phyloP scores from a whole-genome alignment of 2,888 invertebrate species.

The Smittia sp. region DNA sequence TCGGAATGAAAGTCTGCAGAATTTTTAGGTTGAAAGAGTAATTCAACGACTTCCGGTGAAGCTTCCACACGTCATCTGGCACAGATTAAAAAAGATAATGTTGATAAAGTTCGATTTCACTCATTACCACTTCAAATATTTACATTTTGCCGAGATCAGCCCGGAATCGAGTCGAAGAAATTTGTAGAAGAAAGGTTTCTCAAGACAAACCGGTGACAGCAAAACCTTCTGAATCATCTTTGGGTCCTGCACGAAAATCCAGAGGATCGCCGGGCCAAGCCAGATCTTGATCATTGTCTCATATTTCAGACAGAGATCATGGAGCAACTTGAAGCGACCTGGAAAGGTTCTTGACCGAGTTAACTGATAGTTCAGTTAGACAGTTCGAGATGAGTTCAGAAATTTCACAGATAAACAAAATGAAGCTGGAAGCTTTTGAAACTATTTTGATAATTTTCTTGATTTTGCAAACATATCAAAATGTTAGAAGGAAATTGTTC shows the following conservation, averaged over 20 bases:
- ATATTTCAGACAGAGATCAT: conserved; percentile 4
- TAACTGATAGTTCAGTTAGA: too few relatives aligned
- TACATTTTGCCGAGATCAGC: conserved; percentile 29
- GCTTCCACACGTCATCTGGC: conserved; percentile 42
- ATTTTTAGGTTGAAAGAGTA: conserved; percentile 44
- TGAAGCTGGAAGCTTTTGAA: too few relatives aligned
- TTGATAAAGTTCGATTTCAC: neutral
- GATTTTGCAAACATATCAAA: too few relatives aligned
- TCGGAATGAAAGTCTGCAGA: conserved; percentile 43
- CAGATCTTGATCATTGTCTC: conserved; percentile 23
- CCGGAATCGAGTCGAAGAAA: conserved; percentile 33
- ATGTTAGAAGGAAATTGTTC: too few relatives aligned
- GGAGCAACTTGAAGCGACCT: conserved; percentile 32
- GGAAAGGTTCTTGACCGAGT: conserved; percentile 11
- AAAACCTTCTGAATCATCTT: conserved; percentile 29
- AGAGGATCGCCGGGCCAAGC: conserved; percentile 32
- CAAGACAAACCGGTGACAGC: conserved; percentile 24
- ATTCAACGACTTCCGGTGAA: conserved; percentile 43
- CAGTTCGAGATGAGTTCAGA: too few relatives aligned
- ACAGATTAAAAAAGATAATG: neutral
- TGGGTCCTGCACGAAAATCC: conserved; percentile 35
- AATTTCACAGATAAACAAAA: too few relatives aligned
- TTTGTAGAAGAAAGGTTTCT: conserved; percentile 36
- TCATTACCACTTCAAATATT: neutral
- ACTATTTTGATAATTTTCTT: too few relatives aligned